Evolutionary conservation across 2,888 invertebrate genomes (phyloP).

Genomic region (Ectobius pallidus): DNA sequence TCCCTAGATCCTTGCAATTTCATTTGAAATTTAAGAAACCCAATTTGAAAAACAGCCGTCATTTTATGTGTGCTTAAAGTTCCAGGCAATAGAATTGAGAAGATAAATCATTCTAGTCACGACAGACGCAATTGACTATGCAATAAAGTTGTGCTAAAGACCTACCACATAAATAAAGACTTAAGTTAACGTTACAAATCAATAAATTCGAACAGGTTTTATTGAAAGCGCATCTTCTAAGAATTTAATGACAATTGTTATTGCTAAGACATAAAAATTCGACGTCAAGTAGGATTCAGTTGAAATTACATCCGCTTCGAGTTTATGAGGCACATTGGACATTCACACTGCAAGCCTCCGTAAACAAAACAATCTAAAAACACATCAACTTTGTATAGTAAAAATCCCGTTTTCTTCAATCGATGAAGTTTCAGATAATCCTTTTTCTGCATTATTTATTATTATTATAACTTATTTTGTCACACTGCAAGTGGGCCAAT

Average conservation of each 20-base stretch:
- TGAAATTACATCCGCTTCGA: not conserved
- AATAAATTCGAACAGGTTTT: conserved; percentile 2
- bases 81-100: no score
- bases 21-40: no score
- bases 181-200: conserved; percentile 6
- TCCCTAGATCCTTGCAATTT: no score
- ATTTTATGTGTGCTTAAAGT: no score
- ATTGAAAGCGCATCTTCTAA: not conserved
- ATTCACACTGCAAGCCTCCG: not conserved
- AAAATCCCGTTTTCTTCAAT: not conserved
- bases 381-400: not conserved
- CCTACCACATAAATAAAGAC: not conserved
- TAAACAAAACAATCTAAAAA: conserved; percentile 8
- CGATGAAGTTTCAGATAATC: no score
- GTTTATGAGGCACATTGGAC: conserved; percentile 4
- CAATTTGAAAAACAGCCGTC: no score
- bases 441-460: no score
- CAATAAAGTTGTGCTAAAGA: not conserved
- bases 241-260: conserved; percentile 11
- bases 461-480: no score
- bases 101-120: not conserved
- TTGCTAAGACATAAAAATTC: conserved; percentile 4
- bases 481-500: no score
- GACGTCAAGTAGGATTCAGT: not conserved
- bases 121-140: not conserved